Evolutionary conservation across 2,888 invertebrate species (phyloP).

Genomic region (Hemaris fuciformis): DNA sequence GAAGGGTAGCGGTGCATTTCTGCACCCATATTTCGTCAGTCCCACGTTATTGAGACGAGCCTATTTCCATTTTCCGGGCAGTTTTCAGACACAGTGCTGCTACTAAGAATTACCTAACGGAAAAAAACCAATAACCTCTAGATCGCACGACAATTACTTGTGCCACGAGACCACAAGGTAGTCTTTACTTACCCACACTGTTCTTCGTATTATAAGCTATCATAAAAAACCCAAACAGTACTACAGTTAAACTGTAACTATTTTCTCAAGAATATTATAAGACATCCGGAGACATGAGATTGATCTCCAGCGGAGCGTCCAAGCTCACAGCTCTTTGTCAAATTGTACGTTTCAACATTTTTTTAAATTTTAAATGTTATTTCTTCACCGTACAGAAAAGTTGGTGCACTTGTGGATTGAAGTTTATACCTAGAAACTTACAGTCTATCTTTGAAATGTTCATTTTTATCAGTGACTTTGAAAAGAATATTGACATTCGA

Average conservation of each 20-base stretch:
- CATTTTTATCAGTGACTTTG: background rate
- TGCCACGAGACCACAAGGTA: too few species aligned
- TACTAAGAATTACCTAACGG: too few species aligned
- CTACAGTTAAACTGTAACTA: conserved; percentile 6
- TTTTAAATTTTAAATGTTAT: background rate
- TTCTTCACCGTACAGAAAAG: background rate
- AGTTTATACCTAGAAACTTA: background rate
- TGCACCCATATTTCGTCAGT: too few species aligned
- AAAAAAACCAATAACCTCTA: too few species aligned
- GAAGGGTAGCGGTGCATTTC: too few species aligned
- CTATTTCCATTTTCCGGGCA: too few species aligned
- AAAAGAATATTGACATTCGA: too few species aligned
- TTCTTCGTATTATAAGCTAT: too few species aligned
- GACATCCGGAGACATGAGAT: background rate
- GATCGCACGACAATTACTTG: too few species aligned
- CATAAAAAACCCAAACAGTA: background rate
- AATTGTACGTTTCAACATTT: conserved; percentile 13
- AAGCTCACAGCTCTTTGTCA: conserved; percentile 21
- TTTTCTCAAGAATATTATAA: conserved; percentile 4
- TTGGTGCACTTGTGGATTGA: background rate
- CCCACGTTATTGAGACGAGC: too few species aligned
- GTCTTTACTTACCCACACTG: too few species aligned
- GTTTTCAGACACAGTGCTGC: too few species aligned
- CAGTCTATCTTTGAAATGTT: background rate
- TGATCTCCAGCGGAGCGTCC: background rate